Evolutionary conservation across 2,113 vertebrate genomes (phyloP).

Genomic region (Corydoras maculifer): DNA sequence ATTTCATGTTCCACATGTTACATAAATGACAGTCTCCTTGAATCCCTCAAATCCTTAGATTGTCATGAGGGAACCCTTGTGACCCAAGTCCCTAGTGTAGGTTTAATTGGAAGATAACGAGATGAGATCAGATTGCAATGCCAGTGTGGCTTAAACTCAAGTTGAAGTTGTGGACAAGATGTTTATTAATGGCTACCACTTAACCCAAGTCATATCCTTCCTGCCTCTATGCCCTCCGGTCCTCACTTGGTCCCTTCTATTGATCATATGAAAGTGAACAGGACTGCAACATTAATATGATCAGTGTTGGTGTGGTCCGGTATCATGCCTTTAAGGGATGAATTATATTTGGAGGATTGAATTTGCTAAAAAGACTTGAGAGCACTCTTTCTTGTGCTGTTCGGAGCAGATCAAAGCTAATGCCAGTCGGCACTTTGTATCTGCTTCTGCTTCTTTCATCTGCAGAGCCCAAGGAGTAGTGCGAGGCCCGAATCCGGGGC

Average conservation of each 20-base stretch:
- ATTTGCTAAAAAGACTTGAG: constrained; percentile 11
- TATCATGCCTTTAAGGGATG: background rate
- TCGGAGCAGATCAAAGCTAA: constrained; percentile 36
- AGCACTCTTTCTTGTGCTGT: background rate
- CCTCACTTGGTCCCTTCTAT: background rate
- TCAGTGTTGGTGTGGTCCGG: background rate
- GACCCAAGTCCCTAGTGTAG: too few species aligned
- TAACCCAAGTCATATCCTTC: background rate
- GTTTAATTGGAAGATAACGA: too few species aligned
- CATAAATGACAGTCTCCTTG: too few species aligned
- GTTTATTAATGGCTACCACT: too few species aligned
- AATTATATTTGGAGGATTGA: background rate
- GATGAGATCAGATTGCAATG: too few species aligned
- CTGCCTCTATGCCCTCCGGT: background rate
- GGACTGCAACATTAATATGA: background rate
- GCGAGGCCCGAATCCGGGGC: constrained; percentile 20
- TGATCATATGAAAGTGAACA: background rate
- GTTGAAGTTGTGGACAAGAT: too few species aligned
- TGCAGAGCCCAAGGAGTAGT: constrained; percentile 19
- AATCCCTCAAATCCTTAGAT: too few species aligned
- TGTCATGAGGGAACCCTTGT: too few species aligned
- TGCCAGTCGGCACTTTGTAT: background rate
- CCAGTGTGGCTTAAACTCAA: too few species aligned
- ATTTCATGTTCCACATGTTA: too few species aligned
- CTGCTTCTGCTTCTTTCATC: constrained; percentile 34